phyloP scores from a whole-genome alignment of 2,797 vertebrate genomes.

The Myotis myotis region DNA sequence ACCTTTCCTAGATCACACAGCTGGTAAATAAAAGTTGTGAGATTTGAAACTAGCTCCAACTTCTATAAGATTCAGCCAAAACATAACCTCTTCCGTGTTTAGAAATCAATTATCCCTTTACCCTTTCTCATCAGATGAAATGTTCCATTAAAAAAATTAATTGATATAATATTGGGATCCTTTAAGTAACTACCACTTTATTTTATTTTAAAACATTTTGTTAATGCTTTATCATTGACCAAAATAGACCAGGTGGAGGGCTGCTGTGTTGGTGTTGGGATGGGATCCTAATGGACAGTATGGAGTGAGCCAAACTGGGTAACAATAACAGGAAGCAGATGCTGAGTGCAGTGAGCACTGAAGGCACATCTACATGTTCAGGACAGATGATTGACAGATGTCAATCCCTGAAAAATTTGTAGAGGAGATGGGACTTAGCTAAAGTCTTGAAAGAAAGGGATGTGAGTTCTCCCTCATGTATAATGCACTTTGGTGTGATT shows the following conservation, averaged over 20 bases:
- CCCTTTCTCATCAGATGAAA: not conserved
- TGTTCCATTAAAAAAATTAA: not conserved
- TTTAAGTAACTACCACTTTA: not conserved
- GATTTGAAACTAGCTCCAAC: not conserved
- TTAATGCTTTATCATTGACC: not conserved
- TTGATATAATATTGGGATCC: not conserved
- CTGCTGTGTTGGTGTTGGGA: not conserved
- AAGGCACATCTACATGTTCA: not conserved
- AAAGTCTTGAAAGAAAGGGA: not conserved
- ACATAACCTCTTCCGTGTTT: not conserved
- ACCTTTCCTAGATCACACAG: not conserved
- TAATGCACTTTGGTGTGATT: not conserved
- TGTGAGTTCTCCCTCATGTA: accelerated
- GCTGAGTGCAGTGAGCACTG: not conserved
- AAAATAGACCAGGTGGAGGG: not conserved
- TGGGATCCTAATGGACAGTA: not conserved
- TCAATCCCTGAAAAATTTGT: not conserved
- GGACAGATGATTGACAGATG: not conserved
- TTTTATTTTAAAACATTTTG: not conserved
- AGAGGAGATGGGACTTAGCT: not conserved
- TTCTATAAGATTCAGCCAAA: not conserved
- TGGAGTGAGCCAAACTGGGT: not conserved
- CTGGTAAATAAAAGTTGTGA: not conserved
- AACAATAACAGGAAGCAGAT: not conserved
- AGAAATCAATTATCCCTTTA: not conserved